phyloP scores from a whole-genome alignment of 1,140 invertebrate genomes.

The Prorops nasuta region DNA sequence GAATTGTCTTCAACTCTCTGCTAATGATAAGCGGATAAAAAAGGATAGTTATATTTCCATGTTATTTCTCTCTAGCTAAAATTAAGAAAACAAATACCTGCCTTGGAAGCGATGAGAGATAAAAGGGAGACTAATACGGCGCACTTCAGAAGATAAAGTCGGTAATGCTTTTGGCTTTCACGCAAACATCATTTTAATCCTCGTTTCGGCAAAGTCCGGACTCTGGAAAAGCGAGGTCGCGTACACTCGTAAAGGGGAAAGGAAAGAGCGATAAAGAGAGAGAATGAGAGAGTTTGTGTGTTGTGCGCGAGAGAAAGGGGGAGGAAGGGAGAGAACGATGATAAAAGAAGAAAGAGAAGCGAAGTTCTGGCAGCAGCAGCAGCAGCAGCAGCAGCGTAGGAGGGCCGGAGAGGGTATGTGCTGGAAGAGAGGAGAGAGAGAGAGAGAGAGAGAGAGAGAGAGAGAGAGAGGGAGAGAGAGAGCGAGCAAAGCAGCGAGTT shows the following conservation, averaged over 20 bases:
- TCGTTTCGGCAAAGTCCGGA: slow-evolving; percentile 34
- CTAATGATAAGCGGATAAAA: too few relatives aligned
- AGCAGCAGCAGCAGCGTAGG: too few relatives aligned
- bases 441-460: slow-evolving; percentile 4
- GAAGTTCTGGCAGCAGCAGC: too few relatives aligned
- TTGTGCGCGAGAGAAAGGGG: slow-evolving; percentile 13
- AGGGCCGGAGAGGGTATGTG: background rate
- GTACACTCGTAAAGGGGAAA: slow-evolving; percentile 19
- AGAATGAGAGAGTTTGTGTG: slow-evolving; percentile 15
- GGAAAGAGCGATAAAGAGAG: slow-evolving; percentile 2
- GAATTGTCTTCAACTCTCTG: too few relatives aligned
- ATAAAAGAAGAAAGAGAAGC: slow-evolving; percentile 33
- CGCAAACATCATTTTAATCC: slow-evolving; percentile 59
- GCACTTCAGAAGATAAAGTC: slow-evolving; percentile 55
- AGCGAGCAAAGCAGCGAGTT: slow-evolving; percentile 33
- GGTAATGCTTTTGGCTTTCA: slow-evolving; percentile 57
- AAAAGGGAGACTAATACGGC: slow-evolving; percentile 52
- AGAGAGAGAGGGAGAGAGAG: slow-evolving; percentile 11
- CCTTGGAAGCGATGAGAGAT: slow-evolving; percentile 37
- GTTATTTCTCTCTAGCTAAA: too few relatives aligned
- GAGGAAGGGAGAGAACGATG: slow-evolving; percentile 18
- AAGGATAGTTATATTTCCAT: too few relatives aligned
- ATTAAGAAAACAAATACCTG: slow-evolving; percentile 39
- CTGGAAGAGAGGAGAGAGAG: slow-evolving; percentile 12
- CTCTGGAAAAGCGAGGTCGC: slow-evolving; percentile 23